Evolutionary conservation across 2,797 vertebrate species (phyloP).

Genomic region (Setipinna tenuifilis): DNA sequence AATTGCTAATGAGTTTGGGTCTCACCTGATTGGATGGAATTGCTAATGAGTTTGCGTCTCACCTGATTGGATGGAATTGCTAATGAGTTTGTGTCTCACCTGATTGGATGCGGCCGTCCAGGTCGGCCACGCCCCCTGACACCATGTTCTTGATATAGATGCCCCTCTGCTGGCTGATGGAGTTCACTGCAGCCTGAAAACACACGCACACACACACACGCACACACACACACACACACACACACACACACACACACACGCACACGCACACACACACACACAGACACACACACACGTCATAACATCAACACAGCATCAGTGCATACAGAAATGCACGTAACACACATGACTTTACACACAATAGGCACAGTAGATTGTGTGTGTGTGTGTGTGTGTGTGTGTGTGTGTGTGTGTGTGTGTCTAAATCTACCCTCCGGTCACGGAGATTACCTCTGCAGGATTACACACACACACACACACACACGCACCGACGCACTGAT

Average conservation of each 20-base stretch:
- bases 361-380: not conserved
- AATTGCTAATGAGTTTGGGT: too few relatives aligned
- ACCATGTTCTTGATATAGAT: slow-evolving; percentile 86
- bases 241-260: too few relatives aligned
- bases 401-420: slow-evolving; percentile 16
- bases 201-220: slow-evolving; percentile 20
- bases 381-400: slow-evolving; percentile 20
- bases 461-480: too few relatives aligned
- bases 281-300: too few relatives aligned
- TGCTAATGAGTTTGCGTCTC: not conserved
- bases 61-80: not conserved
- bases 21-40: too few relatives aligned
- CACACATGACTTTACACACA: too few relatives aligned
- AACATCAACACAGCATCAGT: too few relatives aligned
- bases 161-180: slow-evolving; percentile 72
- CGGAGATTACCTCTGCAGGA: too few relatives aligned
- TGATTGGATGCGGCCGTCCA: slow-evolving; percentile 76
- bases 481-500: too few relatives aligned
- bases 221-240: slow-evolving; percentile 17
- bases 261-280: too few relatives aligned
- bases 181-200: slow-evolving; percentile 81
- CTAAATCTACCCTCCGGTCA: too few relatives aligned
- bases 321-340: too few relatives aligned
- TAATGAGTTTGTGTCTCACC: slow-evolving; percentile 63
- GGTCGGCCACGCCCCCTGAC: slow-evolving; percentile 80